phyloP scores from a whole-genome alignment of 2,113 vertebrate genomes.

The Megaleporinus macrocephalus region DNA sequence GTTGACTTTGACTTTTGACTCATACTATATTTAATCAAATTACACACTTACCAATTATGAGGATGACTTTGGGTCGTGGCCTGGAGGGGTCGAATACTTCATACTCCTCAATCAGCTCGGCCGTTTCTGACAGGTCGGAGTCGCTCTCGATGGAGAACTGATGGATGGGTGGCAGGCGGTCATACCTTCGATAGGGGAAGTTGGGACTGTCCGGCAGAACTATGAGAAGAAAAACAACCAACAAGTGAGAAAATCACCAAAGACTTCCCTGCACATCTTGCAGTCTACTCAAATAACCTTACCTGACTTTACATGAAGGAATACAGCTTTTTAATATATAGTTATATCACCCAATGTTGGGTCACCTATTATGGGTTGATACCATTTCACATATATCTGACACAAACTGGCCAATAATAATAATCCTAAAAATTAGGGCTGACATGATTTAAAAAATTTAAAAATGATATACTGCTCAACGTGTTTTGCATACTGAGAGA shows the following conservation, averaged over 20 bases:
- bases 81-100: constrained; percentile 93
- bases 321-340: too few relatives aligned
- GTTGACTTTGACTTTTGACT: too few relatives aligned
- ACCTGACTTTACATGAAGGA: too few relatives aligned
- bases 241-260: neutral
- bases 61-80: constrained; percentile 93
- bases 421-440: too few relatives aligned
- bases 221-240: constrained; percentile 71
- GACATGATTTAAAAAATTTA: too few relatives aligned
- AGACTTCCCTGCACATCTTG: neutral
- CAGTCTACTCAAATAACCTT: neutral
- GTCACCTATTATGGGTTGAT: too few relatives aligned
- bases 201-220: constrained; percentile 94
- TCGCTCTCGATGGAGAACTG: constrained; percentile 99
- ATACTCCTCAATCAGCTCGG: constrained; percentile 97
- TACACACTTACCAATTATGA: constrained; percentile 88
- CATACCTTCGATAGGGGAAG: constrained; percentile 93
- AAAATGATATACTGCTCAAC: too few relatives aligned
- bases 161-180: constrained; percentile 95
- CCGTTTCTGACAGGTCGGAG: constrained; percentile 96
- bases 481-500: too few relatives aligned
- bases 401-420: too few relatives aligned
- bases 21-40: too few relatives aligned
- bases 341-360: too few relatives aligned
- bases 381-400: too few relatives aligned